These are phyloP conservation scores for Acanthornis magna DNA, from an alignment of 2,797 vertebrate genomes.

Conservation along the genomic window DNA sequence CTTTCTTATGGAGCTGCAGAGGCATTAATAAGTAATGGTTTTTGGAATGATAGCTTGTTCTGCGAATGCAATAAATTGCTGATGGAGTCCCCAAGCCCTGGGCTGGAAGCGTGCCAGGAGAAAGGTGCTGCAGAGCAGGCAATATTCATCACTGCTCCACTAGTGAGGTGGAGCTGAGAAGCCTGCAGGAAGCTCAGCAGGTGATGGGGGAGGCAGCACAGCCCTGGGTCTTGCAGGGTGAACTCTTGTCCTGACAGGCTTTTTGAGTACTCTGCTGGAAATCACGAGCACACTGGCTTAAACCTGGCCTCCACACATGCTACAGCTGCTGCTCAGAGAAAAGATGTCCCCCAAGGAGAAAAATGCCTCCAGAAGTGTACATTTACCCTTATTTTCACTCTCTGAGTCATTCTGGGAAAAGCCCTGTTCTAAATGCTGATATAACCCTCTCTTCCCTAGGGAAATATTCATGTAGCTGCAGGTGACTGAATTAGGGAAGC, in stretches of 20 bases:
- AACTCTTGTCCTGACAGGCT: not conserved
- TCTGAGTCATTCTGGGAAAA: conserved; percentile 15
- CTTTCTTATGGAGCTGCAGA: not conserved
- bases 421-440: not conserved
- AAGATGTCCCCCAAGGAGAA: not conserved
- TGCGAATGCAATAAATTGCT: not conserved
- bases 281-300: not conserved
- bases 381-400: not conserved
- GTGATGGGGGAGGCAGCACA: not conserved
- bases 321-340: not conserved
- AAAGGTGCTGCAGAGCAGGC: not conserved
- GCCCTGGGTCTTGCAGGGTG: not conserved
- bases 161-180: not conserved
- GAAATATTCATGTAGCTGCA: conserved; percentile 28
- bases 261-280: not conserved
- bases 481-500: conserved; percentile 8
- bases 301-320: not conserved
- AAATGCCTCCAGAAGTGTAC: not conserved
- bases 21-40: not conserved
- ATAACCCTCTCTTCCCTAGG: not conserved
- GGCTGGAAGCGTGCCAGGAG: not conserved
- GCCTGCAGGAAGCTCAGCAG: not conserved
- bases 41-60: not conserved
- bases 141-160: not conserved
- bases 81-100: not conserved